A percentile compares a stretch with the other conserved stretches of the same genome.
Evolutionary conservation across 2,888 invertebrate species (phyloP).

Genomic region (Perithous albicinctus): DNA sequence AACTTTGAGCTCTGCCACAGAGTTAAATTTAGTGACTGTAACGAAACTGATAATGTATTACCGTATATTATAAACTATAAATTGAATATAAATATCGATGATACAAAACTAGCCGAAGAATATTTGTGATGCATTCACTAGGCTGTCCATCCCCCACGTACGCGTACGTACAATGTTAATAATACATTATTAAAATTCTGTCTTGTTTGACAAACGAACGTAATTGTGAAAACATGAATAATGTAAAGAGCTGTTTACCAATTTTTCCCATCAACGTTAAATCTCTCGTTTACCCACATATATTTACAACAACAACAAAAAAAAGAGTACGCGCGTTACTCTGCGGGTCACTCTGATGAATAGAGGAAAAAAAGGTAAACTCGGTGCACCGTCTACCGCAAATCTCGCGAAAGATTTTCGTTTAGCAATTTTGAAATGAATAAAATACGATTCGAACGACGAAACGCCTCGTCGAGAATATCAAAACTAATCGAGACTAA

Average conservation of each 20-base stretch:
- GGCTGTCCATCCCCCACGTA: neutral
- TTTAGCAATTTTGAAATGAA: neutral
- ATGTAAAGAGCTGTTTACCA: neutral
- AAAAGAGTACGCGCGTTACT: conserved; percentile 1
- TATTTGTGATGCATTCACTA: conserved; percentile 6
- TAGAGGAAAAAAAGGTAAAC: conserved; percentile 14
- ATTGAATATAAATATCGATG: conserved; percentile 8
- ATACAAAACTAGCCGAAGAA: conserved; percentile 18
- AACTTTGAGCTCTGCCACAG: neutral
- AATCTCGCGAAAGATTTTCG: neutral
- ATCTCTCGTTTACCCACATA: neutral
- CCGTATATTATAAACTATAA: neutral
- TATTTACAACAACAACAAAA: too few relatives aligned
- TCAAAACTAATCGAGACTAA: conserved; percentile 60
- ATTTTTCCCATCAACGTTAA: neutral
- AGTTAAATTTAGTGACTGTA: neutral
- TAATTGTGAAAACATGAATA: neutral
- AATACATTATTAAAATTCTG: conserved; percentile 2
- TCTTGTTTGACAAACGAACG: neutral
- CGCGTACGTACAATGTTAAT: neutral
- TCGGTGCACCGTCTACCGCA: conserved; percentile 22
- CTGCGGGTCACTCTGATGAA: neutral
- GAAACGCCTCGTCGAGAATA: conserved; percentile 49
- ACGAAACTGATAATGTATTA: neutral
- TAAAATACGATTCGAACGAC: neutral